Conservation (phyloP, 2,113 vertebrate genomes). For the Riparia riparia region DNA sequence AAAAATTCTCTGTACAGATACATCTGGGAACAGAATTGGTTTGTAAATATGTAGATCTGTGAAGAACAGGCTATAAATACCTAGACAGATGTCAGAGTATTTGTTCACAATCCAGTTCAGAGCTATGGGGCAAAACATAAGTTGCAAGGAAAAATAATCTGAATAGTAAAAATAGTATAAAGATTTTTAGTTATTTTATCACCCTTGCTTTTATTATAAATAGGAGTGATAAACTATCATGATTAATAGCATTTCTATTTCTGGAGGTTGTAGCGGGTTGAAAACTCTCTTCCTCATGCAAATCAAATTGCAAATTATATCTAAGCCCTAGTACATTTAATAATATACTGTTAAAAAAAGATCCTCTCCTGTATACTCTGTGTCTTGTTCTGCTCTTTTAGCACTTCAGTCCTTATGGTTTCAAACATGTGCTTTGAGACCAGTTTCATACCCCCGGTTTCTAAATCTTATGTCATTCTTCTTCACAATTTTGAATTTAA, state of each 20-base stretch:
- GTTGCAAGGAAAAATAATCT: not conserved
- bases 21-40: not conserved
- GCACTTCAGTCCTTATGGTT: not conserved
- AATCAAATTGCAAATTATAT: slow-evolving; percentile 8
- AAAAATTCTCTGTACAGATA: not conserved
- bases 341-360: slow-evolving; percentile 25
- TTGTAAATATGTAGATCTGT: not conserved
- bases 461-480: slow-evolving; percentile 15
- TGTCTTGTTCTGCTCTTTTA: slow-evolving; percentile 15
- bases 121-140: not conserved
- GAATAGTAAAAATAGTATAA: not conserved
- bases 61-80: slow-evolving; percentile 3
- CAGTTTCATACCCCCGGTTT: not conserved
- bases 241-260: slow-evolving; percentile 30
- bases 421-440: slow-evolving; percentile 15
- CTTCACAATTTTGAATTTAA: not conserved
- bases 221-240: not conserved
- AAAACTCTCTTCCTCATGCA: not conserved
- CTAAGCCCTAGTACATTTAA: not conserved
- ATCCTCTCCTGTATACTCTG: not conserved
- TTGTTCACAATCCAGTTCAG: not conserved
- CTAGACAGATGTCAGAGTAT: not conserved
- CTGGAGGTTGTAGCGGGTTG: not conserved
- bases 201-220: not conserved
- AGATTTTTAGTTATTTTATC: not conserved